Conservation (phyloP, 1,140 invertebrate species). For the Papilio machaon region DNA sequence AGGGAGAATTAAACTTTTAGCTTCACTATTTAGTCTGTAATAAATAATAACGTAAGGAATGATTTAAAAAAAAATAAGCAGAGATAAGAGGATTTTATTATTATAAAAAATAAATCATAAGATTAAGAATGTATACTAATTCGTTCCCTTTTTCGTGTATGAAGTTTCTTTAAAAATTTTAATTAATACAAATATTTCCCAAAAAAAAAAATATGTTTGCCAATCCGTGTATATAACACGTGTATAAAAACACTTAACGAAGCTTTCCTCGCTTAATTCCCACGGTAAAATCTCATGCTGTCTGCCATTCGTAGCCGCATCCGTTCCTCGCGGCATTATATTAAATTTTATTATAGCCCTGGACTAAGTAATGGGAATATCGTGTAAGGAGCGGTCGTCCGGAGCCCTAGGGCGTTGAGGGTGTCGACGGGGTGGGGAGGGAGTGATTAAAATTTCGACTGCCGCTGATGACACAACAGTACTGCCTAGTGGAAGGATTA, state of each 20-base stretch:
- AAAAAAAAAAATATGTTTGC: not conserved
- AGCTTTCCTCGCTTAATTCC: conserved; percentile 1
- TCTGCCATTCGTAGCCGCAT: conserved; percentile 68
- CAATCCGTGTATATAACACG: not conserved
- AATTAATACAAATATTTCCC: too few relatives aligned
- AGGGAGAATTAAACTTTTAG: conserved; percentile 48
- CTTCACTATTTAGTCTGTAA: conserved; percentile 18
- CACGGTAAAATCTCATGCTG: conserved; percentile 53
- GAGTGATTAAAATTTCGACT: conserved; percentile 80
- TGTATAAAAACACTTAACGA: not conserved
- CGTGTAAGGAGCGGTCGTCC: conserved; percentile 80
- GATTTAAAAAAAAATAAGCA: not conserved
- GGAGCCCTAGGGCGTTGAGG: conserved; percentile 64
- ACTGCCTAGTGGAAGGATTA: conserved; percentile 75
- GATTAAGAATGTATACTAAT: too few relatives aligned
- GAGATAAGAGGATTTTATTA: not conserved
- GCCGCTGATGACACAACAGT: conserved; percentile 79
- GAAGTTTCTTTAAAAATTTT: too few relatives aligned
- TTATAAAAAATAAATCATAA: not conserved
- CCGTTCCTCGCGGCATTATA: conserved; percentile 77
- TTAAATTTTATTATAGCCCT: conserved; percentile 83
- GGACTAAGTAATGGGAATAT: conserved; percentile 83
- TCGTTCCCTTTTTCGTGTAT: too few relatives aligned
- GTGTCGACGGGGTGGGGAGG: conserved; percentile 46
- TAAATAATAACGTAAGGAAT: not conserved